Base-by-base conservation (phyloP, 2,888 invertebrate genomes). In the Lasius platythorax region DNA sequence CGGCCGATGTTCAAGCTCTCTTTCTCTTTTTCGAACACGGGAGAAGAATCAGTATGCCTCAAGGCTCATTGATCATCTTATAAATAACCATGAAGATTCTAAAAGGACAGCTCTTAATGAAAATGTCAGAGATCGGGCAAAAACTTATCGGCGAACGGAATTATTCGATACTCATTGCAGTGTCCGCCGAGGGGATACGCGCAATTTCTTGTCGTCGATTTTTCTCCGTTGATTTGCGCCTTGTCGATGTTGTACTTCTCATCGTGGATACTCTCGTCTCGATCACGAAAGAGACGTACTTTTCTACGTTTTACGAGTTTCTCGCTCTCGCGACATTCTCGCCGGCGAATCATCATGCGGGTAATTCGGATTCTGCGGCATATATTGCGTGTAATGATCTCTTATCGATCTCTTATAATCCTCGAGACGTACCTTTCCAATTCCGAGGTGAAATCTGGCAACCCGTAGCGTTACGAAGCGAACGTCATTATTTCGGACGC, bases 61-160 rank as follows among this genome's bases (percentile, higher is more conserved):
- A 63, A 67, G 68, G 70, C 61, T 78, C 89, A 72, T 86, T 86
- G 85, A 89, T 87, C 82, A 83, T 78, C 37, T 61, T 63, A 87
- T 89, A 89, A 87, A 89, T 89, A 89, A 89, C 83, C 89, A 87
- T 85, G 90, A 84, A 67, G 37, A 70, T 66, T 83, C 66, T 70
- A 87, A 82, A 83, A 70, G 84, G 73, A 83, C 56, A 63, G n/a
- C 70, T 56, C 76, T 85, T 89, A 87, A 89, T 89, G 90, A 89
- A 89, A 89, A 89, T 85, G 88, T 89, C 90, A 89, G 83, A 68
- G 82, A 79, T 63, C 82, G 11, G 43, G 68, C 58, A 82, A 87
- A 85, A 84, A 89, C 82, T 58, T 84, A 79, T 67, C 58, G 37
- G 5, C 72, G 46, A 46, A 70, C 30, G 63, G 43, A 81, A 68